These are phyloP conservation scores for Epistrophe eligans DNA, from an alignment of 2,888 invertebrate species.

Conservation along the genomic window DNA sequence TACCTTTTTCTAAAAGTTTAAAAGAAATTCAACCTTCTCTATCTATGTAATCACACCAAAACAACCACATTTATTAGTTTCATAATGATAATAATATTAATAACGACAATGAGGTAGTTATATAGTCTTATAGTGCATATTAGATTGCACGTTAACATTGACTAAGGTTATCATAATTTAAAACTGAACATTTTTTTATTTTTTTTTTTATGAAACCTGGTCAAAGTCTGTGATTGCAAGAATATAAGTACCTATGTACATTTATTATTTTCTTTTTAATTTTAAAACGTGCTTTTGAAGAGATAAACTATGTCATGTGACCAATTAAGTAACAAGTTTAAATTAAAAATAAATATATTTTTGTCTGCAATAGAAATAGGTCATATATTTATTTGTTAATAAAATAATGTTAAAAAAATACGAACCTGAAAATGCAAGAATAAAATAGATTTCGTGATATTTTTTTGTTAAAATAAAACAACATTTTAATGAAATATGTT, in stretches of 20 bases:
- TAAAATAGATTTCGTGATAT: too few relatives aligned
- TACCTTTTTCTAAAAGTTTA: conserved; percentile 1
- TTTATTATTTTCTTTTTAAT: background rate
- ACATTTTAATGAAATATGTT: too few relatives aligned
- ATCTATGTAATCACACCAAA: conserved; percentile 28
- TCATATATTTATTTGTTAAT: too few relatives aligned
- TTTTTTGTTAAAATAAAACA: too few relatives aligned
- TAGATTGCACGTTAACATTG: conserved; percentile 59
- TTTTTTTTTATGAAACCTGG: conserved; percentile 16
- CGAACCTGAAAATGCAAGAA: too few relatives aligned
- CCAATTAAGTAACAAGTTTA: background rate
- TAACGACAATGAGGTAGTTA: background rate
- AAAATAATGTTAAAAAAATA: too few relatives aligned
- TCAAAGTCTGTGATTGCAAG: conserved; percentile 38
- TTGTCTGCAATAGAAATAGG: background rate
- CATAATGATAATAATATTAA: conserved; percentile 39
- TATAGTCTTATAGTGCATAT: conserved; percentile 38
- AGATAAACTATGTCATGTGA: conserved; percentile 8
- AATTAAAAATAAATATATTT: background rate
- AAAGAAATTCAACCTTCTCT: conserved; percentile 20
- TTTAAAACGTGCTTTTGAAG: conserved; percentile 23
- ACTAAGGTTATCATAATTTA: conserved; percentile 62
- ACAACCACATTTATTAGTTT: conserved; percentile 62
- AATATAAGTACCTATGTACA: background rate
- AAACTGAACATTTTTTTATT: conserved; percentile 27